Evolutionary conservation across 2,888 invertebrate species (phyloP).

Genomic region (Acleris sparsana): DNA sequence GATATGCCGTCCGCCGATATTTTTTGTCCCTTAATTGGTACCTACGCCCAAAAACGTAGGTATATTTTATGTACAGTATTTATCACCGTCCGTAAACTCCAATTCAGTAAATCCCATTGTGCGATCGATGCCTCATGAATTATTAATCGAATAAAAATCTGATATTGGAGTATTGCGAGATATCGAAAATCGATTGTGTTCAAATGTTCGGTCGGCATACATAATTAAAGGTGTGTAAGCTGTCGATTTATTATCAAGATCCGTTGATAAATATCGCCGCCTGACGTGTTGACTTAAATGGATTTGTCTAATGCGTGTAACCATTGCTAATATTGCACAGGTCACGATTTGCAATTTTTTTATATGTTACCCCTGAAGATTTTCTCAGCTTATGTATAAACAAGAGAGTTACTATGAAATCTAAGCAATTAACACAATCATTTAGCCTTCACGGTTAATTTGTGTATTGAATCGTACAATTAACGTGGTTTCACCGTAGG

Average conservation of each 20-base stretch:
- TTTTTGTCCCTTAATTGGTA: slow-evolving; percentile 24
- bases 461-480: slow-evolving; percentile 65
- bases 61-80: slow-evolving; percentile 48
- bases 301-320: slow-evolving; percentile 25
- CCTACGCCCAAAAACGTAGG: slow-evolving; percentile 22
- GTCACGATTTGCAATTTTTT: slow-evolving; percentile 9
- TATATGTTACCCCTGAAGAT: slow-evolving; percentile 14
- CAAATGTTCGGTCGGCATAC: slow-evolving; percentile 59
- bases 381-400: slow-evolving; percentile 34
- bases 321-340: slow-evolving; percentile 26
- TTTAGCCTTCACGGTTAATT: slow-evolving; percentile 70
- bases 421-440: slow-evolving; percentile 50
- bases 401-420: slow-evolving; percentile 46
- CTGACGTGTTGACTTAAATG: slow-evolving; percentile 30
- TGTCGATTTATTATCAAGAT: slow-evolving; percentile 49
- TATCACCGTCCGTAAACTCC: slow-evolving; percentile 64
- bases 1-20: background rate
- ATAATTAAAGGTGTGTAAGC: slow-evolving; percentile 53
- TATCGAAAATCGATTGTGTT: slow-evolving; percentile 71
- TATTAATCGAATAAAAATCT: slow-evolving; percentile 68
- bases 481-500: slow-evolving; percentile 60
- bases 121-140: slow-evolving; percentile 69
- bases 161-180: slow-evolving; percentile 70
- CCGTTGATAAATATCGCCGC: slow-evolving; percentile 29
- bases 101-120: slow-evolving; percentile 67